Base-by-base conservation (phyloP, 2,113 vertebrate genomes). In the Phalacrocorax pelagicus region DNA sequence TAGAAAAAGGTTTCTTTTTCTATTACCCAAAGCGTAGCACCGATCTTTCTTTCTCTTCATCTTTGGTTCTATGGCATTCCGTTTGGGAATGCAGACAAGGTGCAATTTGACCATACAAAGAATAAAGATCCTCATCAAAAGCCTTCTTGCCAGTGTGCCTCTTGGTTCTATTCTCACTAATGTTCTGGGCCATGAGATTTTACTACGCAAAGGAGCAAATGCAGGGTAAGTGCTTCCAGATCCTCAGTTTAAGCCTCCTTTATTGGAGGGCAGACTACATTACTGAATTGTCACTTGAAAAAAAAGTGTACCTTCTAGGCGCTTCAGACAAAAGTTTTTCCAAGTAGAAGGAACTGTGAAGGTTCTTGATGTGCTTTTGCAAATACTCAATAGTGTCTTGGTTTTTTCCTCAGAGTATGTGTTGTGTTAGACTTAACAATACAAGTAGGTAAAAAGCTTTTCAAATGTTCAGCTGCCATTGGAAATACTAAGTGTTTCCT, bases 161-260 rank as follows among this genome's bases (percentile, higher is more conserved):
- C 0, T 80, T 81, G 80, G 55, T 94, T 94, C 55, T 92, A 1
- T 81, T 95, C 59, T 92, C 55, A 54, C 51, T 88, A 34, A 46
- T 79, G 59, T 92, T 85, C 51, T 77, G 66, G 62, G 62, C 79
- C 62, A 24, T 61, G 81, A 82, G 85, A 75, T 90, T 94, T 90
- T 90, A 52, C 51, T 92, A n/a, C 51, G 67, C 47, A 86, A 96
- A 93, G 59, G 46, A 96, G 52, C 51, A 86, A 88, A 78, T 94
- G 63, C 42, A 46, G 42, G 51, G 5, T 86, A 81, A 94, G 55
- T 90, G 72, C 67, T 94, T 95, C 63, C 72, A 88, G 42, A 78
- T 83, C 38, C 75, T 90, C 40, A 34, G 17, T 81, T 83, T 63
- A 82, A 29, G 49, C 10, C 10, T 89, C 17, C 10, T 85, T 91